Evolutionary conservation across 1,140 invertebrate genomes (phyloP).

Genomic region (Eupeodes corollae): DNA sequence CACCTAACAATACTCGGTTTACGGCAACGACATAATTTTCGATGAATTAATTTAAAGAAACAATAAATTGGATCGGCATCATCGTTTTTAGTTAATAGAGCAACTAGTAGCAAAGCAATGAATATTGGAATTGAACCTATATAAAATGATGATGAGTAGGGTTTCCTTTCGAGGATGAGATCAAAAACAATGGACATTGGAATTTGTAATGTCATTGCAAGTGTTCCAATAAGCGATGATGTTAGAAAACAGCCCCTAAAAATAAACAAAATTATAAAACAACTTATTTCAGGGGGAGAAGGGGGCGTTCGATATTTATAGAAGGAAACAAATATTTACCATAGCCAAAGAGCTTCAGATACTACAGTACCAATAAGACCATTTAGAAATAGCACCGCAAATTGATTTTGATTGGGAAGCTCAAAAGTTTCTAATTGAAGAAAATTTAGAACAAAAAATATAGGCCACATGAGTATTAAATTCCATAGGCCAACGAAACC

Average conservation of each 20-base stretch:
- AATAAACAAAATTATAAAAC: slow-evolving; percentile 21
- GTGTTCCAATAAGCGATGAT: slow-evolving; percentile 72
- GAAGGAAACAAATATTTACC: slow-evolving; percentile 44
- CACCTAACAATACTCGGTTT: slow-evolving; percentile 43
- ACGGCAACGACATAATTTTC: slow-evolving; percentile 43
- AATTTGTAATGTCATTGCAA: slow-evolving; percentile 72
- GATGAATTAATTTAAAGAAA: slow-evolving; percentile 48
- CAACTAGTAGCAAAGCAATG: slow-evolving; percentile 62
- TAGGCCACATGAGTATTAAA: slow-evolving; percentile 69
- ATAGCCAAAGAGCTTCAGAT: slow-evolving; percentile 78
- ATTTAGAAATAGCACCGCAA: slow-evolving; percentile 66
- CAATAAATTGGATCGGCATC: slow-evolving; percentile 72
- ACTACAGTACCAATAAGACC: slow-evolving; percentile 79
- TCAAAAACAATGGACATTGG: slow-evolving; percentile 77
- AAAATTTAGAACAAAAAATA: slow-evolving; percentile 74
- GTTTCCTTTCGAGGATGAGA: slow-evolving; percentile 59
- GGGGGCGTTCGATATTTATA: no score
- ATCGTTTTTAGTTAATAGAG: slow-evolving; percentile 67
- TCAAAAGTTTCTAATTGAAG: slow-evolving; percentile 65
- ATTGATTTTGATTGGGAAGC: slow-evolving; percentile 68
- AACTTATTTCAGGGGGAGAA: no score
- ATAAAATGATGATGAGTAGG: slow-evolving; percentile 67
- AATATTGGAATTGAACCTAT: slow-evolving; percentile 69
- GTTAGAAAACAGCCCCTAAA: slow-evolving; percentile 79
- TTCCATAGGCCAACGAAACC: slow-evolving; percentile 83